These are phyloP conservation scores for Morpho achilles DNA, from an alignment of 2,888 invertebrate species.

Conservation along the genomic window DNA sequence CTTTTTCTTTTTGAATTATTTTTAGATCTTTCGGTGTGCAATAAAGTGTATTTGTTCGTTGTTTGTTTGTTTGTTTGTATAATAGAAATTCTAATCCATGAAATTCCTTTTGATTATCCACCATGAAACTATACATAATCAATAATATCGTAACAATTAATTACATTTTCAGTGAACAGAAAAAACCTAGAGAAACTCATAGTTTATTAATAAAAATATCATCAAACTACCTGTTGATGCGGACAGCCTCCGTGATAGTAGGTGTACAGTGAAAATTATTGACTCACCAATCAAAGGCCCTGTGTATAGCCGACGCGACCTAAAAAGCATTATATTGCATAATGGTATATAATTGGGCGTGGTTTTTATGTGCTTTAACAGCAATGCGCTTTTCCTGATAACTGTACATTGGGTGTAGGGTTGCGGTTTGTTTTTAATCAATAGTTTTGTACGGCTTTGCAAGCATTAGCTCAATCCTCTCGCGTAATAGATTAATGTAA, in stretches of 20 bases:
- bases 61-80: too few relatives aligned
- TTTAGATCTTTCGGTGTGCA: too few relatives aligned
- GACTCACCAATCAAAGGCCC: constrained; percentile 33
- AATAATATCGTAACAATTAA: too few relatives aligned
- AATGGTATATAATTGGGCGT: constrained; percentile 28
- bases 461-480: constrained; percentile 1
- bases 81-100: too few relatives aligned
- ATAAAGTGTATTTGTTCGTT: too few relatives aligned
- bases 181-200: not conserved
- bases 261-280: constrained; percentile 33
- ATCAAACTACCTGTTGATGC: constrained; percentile 32
- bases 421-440: constrained; percentile 5
- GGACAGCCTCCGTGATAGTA: constrained; percentile 32
- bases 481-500: constrained; percentile 10
- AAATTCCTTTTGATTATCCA: too few relatives aligned
- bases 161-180: too few relatives aligned
- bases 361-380: constrained; percentile 24
- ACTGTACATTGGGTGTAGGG: not conserved
- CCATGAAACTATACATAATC: too few relatives aligned
- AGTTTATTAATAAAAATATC: constrained; percentile 31
- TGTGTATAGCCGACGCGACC: constrained; percentile 26
- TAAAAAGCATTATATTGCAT: constrained; percentile 28
- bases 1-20: too few relatives aligned
- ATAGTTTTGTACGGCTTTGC: constrained; percentile 14
- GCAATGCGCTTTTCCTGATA: constrained; percentile 1